Base-by-base conservation (phyloP, 64 coral and sea anemone genomes). In the Hydrozoanthus tunicans region DNA sequence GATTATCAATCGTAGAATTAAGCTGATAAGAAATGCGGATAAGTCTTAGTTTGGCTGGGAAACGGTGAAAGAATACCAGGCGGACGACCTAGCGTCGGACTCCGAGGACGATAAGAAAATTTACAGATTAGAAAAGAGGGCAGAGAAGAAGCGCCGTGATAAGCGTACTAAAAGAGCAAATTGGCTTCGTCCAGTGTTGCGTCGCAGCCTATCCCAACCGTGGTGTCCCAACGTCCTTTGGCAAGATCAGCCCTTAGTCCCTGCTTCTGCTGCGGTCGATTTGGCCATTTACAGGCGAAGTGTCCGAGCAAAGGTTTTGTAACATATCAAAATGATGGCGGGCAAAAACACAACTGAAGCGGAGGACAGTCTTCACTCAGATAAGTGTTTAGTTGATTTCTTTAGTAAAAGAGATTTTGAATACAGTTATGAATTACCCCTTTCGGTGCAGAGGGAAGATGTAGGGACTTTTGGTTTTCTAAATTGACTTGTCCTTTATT, bases 71-170 rank as follows among this genome's bases (percentile, higher is more conserved):
- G 73, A 94, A n/a, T 94, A 94, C 25, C 8, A 91, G 20, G 91
- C 86, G 10, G 93, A 94, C 59, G 89, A 90, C 4, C 20, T 90
- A 20, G 88, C 93, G 1, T 94, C 79, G 62, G 77, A 93, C 51
- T 56, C 79, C 1, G 79, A 94, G 10, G 80, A 94, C 64, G 93
- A 91, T 12, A 94, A 78, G 56, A 20, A 81, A n/a, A 53, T 90
- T 12, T 78, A 85, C 52, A 25, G 79, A 12, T 91, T 70, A 3
- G 93, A 90, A 60, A 83, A 26, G 14, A 53, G 78, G 14, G 88
- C 79, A 56, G 70, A 85, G 65, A 91, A 86, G 56, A 94, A 94
- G 55, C n/a, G 32, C 13, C 79, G 70, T n/a, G 81, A 91, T 2
- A 82, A 62, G 56, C 77, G 60, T 0, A 64, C 7, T 15, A 65